Conservation (phyloP, 37 sponge, comb jelly and placozoan species). For the Geodia barretti region DNA sequence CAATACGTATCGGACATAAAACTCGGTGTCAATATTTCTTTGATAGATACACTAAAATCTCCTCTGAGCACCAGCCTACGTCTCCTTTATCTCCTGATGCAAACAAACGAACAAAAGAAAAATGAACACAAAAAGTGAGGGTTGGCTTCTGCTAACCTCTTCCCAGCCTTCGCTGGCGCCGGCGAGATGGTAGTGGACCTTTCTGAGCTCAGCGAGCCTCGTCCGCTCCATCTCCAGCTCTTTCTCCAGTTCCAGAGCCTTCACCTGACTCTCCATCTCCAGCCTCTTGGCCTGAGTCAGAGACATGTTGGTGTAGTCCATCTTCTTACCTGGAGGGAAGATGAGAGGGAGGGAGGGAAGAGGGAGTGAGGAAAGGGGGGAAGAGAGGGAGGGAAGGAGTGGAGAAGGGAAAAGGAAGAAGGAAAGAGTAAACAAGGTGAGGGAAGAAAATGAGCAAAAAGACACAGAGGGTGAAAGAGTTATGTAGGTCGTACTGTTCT, state of each 20-base stretch:
- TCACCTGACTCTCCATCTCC: slow-evolving; percentile 96
- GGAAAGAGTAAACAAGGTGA: neutral
- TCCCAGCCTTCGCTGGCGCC: slow-evolving; percentile 95
- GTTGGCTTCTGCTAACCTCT: slow-evolving; percentile 13
- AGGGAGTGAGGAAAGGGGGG: neutral
- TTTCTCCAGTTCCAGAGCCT: slow-evolving; percentile 87
- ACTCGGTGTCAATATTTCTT: too few relatives aligned
- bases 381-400: neutral
- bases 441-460: neutral
- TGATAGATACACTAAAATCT: too few relatives aligned
- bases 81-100: too few relatives aligned
- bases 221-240: slow-evolving; percentile 87
- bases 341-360: neutral
- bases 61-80: too few relatives aligned
- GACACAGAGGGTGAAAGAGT: neutral
- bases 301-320: slow-evolving; percentile 76
- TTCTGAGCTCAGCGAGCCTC: slow-evolving; percentile 84
- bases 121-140: neutral
- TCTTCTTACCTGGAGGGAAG: neutral
- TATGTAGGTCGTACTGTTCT: neutral
- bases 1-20: too few relatives aligned
- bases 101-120: neutral
- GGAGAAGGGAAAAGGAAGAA: too few relatives aligned
- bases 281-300: slow-evolving; percentile 90
- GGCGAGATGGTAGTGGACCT: slow-evolving; percentile 90